phyloP scores from a whole-genome alignment of 2,113 vertebrate species.

The Parus major region DNA sequence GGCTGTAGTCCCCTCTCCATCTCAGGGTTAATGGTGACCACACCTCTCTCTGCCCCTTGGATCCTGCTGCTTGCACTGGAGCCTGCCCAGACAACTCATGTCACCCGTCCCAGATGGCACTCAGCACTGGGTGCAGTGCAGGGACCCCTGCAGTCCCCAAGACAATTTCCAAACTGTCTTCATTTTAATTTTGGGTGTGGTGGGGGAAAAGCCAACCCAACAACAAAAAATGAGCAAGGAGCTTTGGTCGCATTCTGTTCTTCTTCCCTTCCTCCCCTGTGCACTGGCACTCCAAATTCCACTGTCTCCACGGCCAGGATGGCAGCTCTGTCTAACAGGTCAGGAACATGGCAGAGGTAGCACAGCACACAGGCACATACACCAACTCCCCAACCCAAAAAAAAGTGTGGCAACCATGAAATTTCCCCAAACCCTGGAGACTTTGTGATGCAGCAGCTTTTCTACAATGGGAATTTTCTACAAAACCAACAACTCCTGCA shows the following conservation, averaged over 20 bases:
- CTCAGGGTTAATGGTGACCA: background rate
- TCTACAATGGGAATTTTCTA: background rate
- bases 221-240: background rate
- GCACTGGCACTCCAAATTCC: background rate
- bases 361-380: background rate
- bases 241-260: background rate
- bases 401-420: background rate
- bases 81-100: background rate
- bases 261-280: rapidly evolving
- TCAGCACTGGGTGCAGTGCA: background rate
- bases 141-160: background rate
- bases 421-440: background rate
- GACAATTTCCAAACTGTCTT: background rate
- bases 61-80: background rate
- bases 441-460: background rate
- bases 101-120: background rate
- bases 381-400: background rate
- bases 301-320: background rate
- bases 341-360: background rate
- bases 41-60: background rate
- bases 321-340: background rate
- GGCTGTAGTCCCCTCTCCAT: background rate
- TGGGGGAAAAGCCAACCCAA: background rate
- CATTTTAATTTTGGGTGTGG: background rate
- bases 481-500: background rate